Conservation (phyloP, 30 jellyfish, hydroid and myxozoan genomes). For the Aurelia coerulea region DNA sequence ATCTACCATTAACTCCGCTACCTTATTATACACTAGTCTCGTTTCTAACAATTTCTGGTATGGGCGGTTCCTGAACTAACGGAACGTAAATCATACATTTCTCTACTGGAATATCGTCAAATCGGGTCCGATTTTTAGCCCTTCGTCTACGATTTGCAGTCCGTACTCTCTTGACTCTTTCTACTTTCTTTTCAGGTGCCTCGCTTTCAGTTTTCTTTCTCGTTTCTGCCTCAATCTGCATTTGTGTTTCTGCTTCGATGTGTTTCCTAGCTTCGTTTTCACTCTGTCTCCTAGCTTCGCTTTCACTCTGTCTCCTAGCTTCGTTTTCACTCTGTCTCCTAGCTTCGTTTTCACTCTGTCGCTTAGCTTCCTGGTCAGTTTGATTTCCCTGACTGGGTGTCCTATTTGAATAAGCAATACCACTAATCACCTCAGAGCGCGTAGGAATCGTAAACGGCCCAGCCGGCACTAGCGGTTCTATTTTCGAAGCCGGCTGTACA, state of each 20-base stretch:
- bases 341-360: conserved; percentile 27
- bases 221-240: not conserved
- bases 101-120: conserved; percentile 74
- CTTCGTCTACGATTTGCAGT: conserved; percentile 48
- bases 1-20: not conserved
- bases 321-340: not conserved
- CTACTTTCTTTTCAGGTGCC: conserved; percentile 32
- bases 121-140: conserved; percentile 30
- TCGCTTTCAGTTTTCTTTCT: not conserved
- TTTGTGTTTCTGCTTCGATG: not conserved
- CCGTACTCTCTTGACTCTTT: conserved; percentile 17
- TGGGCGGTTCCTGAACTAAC: conserved; percentile 53
- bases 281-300: no score
- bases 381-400: conserved; percentile 55
- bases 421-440: conserved; percentile 57
- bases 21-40: conserved; percentile 78
- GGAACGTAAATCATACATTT: conserved; percentile 82
- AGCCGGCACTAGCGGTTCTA: conserved; percentile 39
- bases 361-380: conserved; percentile 28
- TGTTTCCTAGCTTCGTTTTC: not conserved
- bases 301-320: not conserved
- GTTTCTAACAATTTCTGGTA: conserved; percentile 47
- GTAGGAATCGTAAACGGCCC: conserved; percentile 65
- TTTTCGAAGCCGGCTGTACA: not conserved
- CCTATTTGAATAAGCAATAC: conserved; percentile 40